Conservation (phyloP, 2,113 vertebrate genomes). For the Alexandromys fortis region DNA sequence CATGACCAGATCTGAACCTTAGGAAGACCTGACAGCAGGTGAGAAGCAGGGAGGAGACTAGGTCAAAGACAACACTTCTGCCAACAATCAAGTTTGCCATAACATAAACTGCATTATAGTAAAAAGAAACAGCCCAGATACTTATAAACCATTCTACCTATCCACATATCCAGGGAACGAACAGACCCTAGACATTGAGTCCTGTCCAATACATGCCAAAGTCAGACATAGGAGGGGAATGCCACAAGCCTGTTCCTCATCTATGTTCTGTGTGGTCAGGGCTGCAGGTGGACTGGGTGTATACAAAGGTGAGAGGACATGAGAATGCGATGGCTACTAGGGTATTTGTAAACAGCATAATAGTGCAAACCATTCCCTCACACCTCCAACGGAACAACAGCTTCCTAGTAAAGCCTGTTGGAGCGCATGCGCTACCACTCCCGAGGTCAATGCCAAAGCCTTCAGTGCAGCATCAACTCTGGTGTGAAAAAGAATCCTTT, state of each 20-base stretch:
- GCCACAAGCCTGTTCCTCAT: not conserved
- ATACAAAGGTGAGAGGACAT: not conserved
- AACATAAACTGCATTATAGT: not conserved
- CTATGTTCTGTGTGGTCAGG: too few relatives aligned
- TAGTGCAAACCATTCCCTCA: not conserved
- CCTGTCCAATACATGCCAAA: not conserved
- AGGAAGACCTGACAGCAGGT: not conserved
- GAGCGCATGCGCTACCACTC: not conserved
- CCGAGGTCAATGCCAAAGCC: constrained; percentile 25
- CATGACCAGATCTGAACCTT: not conserved
- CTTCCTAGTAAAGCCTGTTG: not conserved
- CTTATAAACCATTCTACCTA: constrained; percentile 4
- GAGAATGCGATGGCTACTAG: not conserved
- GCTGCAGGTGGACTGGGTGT: not conserved
- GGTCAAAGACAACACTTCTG: not conserved
- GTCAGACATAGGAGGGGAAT: not conserved
- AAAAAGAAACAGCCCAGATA: not conserved
- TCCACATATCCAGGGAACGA: not conserved
- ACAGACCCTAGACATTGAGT: not conserved
- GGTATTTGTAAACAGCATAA: not conserved
- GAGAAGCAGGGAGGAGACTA: not conserved
- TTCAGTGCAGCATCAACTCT: constrained; percentile 28
- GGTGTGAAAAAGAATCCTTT: constrained; percentile 39
- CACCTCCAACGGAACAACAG: not conserved
- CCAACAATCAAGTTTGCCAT: constrained; percentile 17